Evolutionary conservation across 2,113 vertebrate genomes (phyloP).

Genomic region (Mola mola): DNA sequence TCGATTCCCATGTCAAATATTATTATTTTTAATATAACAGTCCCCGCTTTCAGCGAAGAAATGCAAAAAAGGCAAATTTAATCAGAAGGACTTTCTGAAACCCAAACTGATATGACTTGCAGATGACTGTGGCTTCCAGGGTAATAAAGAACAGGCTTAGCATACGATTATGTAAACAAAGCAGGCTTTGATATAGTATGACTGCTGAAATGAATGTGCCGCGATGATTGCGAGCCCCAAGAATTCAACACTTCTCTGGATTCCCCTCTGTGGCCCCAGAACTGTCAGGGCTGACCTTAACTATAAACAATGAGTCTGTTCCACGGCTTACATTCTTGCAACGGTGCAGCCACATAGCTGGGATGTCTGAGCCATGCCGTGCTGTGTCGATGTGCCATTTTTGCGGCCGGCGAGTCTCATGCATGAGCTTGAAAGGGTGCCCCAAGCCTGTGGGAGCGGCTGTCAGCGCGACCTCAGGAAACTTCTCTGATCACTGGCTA

Average conservation of each 20-base stretch:
- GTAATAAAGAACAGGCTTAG: constrained; percentile 69
- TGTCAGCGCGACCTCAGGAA: constrained; percentile 84
- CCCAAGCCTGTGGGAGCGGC: constrained; percentile 66
- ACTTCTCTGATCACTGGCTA: constrained; percentile 70
- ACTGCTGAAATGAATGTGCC: constrained; percentile 49
- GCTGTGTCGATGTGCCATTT: constrained; percentile 16
- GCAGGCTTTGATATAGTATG: constrained; percentile 64
- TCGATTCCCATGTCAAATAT: constrained; percentile 71
- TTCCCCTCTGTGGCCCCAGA: constrained; percentile 52
- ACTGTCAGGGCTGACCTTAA: constrained; percentile 64
- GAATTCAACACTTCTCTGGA: constrained; percentile 58
- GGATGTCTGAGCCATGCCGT: constrained; percentile 55
- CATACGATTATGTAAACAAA: constrained; percentile 71
- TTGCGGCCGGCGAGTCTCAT: constrained; percentile 27
- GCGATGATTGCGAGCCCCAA: constrained; percentile 58
- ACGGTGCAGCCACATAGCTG: constrained; percentile 67
- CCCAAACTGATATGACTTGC: constrained; percentile 67
- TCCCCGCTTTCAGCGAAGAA: constrained; percentile 52
- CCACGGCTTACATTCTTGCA: constrained; percentile 60
- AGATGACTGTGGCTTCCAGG: constrained; percentile 67
- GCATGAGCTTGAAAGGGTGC: constrained; percentile 27
- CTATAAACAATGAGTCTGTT: constrained; percentile 61
- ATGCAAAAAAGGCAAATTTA: constrained; percentile 67
- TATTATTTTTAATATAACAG: constrained; percentile 62
- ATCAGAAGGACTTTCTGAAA: constrained; percentile 65